Conservation (phyloP, 1,140 invertebrate species). For the Euwallacea similis region DNA sequence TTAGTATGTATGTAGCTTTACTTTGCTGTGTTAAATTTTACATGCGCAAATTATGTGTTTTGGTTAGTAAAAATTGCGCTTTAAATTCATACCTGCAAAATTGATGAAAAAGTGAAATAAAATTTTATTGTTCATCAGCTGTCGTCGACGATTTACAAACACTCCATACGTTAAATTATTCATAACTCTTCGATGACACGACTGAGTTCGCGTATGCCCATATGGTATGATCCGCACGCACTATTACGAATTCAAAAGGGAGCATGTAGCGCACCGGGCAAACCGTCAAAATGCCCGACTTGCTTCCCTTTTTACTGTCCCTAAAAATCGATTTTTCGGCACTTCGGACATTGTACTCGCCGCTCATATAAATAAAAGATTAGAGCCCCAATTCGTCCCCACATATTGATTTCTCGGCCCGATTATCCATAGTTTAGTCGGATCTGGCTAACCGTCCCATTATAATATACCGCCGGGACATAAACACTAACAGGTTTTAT, state of each 20-base stretch:
- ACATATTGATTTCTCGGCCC: conserved; percentile 5
- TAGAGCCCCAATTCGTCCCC: conserved; percentile 2
- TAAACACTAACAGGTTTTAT: neutral
- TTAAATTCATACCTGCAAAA: no score
- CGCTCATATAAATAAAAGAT: conserved; percentile 12
- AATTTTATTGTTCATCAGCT: no score
- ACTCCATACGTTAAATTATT: neutral
- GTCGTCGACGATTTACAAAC: no score
- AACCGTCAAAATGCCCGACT: neutral
- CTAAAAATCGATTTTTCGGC: conserved; percentile 1
- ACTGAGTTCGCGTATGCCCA: no score
- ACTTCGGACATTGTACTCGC: conserved; percentile 2
- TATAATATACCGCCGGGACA: neutral
- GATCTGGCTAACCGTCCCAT: neutral
- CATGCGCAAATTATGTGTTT: no score
- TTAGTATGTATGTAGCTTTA: no score
- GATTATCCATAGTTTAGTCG: neutral
- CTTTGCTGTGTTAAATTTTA: no score
- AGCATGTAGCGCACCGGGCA: neutral
- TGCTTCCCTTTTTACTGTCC: neutral
- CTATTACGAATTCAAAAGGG: conserved; percentile 16
- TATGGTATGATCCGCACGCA: neutral
- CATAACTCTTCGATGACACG: neutral
- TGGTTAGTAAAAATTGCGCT: no score
- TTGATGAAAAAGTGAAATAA: no score